Evolutionary conservation across 2,888 invertebrate species (phyloP), one percentile per base, ranked within the genome.

Genomic region (Netelia inedita): DNA sequence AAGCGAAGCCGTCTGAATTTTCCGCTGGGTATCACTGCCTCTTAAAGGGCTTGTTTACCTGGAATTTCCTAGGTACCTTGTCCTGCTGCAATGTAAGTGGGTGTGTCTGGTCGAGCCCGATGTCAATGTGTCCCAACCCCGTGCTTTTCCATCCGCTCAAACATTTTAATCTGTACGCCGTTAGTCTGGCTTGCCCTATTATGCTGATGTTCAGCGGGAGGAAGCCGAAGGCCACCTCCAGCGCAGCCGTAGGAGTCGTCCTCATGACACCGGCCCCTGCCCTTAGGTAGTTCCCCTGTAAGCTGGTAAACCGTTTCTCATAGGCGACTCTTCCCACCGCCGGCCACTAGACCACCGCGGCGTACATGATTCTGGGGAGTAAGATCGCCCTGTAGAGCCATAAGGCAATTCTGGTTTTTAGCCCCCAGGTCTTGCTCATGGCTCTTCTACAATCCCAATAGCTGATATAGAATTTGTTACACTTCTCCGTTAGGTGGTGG

Each of bases 11-110:
- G n/a, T n/a, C n/a, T n/a, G n/a, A n/a, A n/a, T n/a, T n/a, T n/a
- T n/a, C n/a, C n/a, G n/a, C n/a, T n/a, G n/a, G n/a, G n/a, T n/a
- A n/a, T n/a, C n/a, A n/a, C n/a, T 5, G 10, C 8, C 8, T 46
- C 10, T 10, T 10, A 46, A 46, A 46, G 46, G 46, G 10, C 46
- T 53, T 53, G 11, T 53, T 53, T n/a, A 53, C 53, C 53, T 53
- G n/a, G 53, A 53, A 53, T 53, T n/a, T 53, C 53, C 53, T 53
- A n/a, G 53, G n/a, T n/a, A 53, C n/a, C n/a, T n/a, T 53, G n/a
- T 53, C 53, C 53, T 53, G 14, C n/a, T 53, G 14, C 11, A 53
- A n/a, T n/a, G 53, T n/a, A n/a, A 53, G 11, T n/a, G 53, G 53
- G 11, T 11, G 2, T n/a, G 10, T 53, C 53, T 53, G 53, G 11